phyloP scores from a whole-genome alignment of 2,888 invertebrate species.

The Strigamia maritima region DNA sequence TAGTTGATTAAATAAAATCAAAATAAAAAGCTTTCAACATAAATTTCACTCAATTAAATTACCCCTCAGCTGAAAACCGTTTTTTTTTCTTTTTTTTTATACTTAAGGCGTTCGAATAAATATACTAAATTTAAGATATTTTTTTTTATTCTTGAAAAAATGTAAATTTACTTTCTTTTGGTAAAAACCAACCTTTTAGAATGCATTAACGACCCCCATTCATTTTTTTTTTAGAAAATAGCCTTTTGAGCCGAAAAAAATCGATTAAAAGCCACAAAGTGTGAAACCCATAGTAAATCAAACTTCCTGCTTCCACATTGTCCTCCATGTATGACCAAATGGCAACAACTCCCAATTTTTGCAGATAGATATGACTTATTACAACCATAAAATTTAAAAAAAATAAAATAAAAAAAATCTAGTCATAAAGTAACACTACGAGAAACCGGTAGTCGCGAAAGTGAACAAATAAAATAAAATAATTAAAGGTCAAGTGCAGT shows the following conservation, averaged over 20 bases:
- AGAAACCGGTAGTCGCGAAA: no score
- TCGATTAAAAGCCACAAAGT: neutral
- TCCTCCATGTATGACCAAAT: neutral
- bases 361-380: no score
- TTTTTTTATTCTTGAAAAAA: neutral
- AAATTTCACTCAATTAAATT: neutral
- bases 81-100: neutral
- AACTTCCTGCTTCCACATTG: neutral
- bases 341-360: no score
- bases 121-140: neutral
- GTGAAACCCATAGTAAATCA: neutral
- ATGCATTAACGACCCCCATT: neutral
- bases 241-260: neutral
- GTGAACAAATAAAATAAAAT: no score
- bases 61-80: neutral
- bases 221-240: neutral
- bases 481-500: no score
- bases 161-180: neutral
- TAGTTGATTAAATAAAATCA: neutral
- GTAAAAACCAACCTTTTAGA: neutral
- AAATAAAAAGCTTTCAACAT: neutral
- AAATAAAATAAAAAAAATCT: no score
- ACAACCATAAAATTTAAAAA: no score
- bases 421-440: no score
- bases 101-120: neutral